Evolutionary conservation across 2,888 invertebrate genomes (phyloP).

Genomic region (Parelbella ahira): DNA sequence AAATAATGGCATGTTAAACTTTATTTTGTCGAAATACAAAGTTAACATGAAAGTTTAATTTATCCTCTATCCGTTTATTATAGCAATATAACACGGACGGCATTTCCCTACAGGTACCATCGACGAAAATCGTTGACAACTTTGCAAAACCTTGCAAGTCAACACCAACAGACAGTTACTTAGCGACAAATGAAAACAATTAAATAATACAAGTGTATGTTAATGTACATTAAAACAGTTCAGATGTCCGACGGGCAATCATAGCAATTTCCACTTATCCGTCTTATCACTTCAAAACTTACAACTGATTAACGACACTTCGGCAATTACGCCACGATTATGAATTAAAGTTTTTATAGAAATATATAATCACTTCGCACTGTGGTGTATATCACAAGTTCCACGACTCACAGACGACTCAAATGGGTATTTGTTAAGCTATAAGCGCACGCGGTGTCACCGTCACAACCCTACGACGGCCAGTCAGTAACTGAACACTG

Average conservation of each 20-base stretch:
- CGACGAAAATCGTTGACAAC: too few relatives aligned
- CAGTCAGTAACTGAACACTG: constrained; percentile 54
- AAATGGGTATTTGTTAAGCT: neutral
- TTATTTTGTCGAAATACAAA: too few relatives aligned
- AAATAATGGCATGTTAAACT: too few relatives aligned
- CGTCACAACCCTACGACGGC: constrained; percentile 32
- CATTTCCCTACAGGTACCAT: too few relatives aligned
- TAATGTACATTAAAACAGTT: constrained; percentile 33
- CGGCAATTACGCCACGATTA: constrained; percentile 10
- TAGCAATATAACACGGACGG: too few relatives aligned
- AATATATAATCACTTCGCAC: constrained; percentile 37
- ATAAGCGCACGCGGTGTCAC: constrained; percentile 16
- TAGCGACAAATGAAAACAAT: too few relatives aligned
- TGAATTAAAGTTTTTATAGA: constrained; percentile 19
- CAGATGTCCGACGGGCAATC: constrained; percentile 56
- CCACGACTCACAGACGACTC: constrained; percentile 8
- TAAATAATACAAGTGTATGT: too few relatives aligned
- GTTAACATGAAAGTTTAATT: too few relatives aligned
- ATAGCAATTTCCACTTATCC: constrained; percentile 67
- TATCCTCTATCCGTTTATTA: too few relatives aligned
- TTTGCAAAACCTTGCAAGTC: too few relatives aligned
- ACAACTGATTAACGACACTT: constrained; percentile 44
- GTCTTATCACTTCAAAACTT: constrained; percentile 63
- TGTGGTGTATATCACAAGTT: constrained; percentile 6
- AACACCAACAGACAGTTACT: too few relatives aligned